Conservation (phyloP, 2,888 invertebrate species). For the Rhagonycha fulva region DNA sequence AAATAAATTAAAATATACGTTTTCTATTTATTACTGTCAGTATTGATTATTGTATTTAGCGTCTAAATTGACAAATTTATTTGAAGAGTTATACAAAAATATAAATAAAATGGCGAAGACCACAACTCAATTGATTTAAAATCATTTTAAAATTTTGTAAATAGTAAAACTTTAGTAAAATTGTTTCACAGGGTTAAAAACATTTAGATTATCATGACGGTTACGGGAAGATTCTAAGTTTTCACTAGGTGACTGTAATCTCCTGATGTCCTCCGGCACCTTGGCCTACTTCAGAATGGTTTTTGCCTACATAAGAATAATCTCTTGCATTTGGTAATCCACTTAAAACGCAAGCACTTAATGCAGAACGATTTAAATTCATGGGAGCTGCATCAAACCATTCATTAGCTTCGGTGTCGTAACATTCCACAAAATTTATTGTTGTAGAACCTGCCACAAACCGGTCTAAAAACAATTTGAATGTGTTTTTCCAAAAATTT, state of each 20-base stretch:
- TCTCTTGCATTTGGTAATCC: conserved; percentile 71
- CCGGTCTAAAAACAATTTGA: conserved; percentile 37
- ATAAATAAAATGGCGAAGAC: conserved; percentile 48
- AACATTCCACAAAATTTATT: conserved; percentile 77
- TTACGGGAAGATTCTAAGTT: not conserved
- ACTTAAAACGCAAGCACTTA: conserved; percentile 78
- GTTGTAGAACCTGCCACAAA: conserved; percentile 66
- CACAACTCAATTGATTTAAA: conserved; percentile 36
- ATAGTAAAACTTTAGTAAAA: conserved; percentile 19
- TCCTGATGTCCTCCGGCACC: conserved; percentile 35
- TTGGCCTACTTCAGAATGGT: conserved; percentile 41
- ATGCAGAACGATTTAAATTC: conserved; percentile 80
- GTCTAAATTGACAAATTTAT: conserved; percentile 36
- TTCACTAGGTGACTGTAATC: not conserved
- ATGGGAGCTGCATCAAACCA: conserved; percentile 76
- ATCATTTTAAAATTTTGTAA: conserved; percentile 29
- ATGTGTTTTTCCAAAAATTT: conserved; percentile 9
- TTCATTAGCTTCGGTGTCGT: conserved; percentile 63
- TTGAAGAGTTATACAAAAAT: conserved; percentile 34
- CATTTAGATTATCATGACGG: not conserved
- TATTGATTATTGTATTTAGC: not conserved
- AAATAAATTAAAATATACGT: not conserved
- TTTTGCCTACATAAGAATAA: conserved; percentile 60
- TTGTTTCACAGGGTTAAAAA: not conserved
- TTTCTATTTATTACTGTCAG: not conserved